phyloP scores from a whole-genome alignment of 2,113 vertebrate genomes.

The Takifugu bimaculatus region DNA sequence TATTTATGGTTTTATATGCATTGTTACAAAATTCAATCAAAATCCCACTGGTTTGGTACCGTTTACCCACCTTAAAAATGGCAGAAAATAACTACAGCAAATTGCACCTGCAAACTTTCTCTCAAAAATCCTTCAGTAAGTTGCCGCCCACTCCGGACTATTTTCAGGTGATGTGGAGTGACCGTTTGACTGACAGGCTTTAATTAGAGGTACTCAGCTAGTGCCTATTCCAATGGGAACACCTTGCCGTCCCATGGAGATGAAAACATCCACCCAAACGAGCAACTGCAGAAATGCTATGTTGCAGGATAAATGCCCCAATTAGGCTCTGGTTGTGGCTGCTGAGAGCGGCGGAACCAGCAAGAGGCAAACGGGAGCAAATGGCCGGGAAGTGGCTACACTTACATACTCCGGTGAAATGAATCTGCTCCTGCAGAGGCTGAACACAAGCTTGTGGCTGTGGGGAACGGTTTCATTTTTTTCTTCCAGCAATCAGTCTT shows the following conservation, averaged over 20 bases:
- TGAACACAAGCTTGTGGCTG: slow-evolving; percentile 30
- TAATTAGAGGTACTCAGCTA: slow-evolving; percentile 51
- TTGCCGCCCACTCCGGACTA: slow-evolving; percentile 58
- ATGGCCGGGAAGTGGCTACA: slow-evolving; percentile 31
- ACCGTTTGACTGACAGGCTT: slow-evolving; percentile 54
- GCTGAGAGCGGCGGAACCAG: slow-evolving; percentile 1
- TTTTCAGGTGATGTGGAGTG: slow-evolving; percentile 56
- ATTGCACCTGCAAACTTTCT: too few relatives aligned
- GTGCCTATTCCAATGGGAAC: slow-evolving; percentile 21
- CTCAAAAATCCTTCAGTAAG: slow-evolving; percentile 15
- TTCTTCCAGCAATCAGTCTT: slow-evolving; percentile 21
- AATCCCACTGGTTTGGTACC: too few relatives aligned
- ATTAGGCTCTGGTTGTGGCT: slow-evolving; percentile 28
- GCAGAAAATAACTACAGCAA: too few relatives aligned
- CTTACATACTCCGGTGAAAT: slow-evolving; percentile 24
- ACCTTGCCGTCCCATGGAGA: slow-evolving; percentile 13
- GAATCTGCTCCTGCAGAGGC: slow-evolving; percentile 38
- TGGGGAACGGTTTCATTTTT: slow-evolving; percentile 3
- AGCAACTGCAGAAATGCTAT: slow-evolving; percentile 17
- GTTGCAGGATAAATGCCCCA: slow-evolving; percentile 42
- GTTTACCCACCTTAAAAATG: too few relatives aligned
- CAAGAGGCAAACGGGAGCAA: slow-evolving; percentile 32
- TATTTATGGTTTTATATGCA: background rate
- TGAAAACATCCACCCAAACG: background rate
- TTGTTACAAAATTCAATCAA: too few relatives aligned